Percentiles rank a stretch among this genome's conserved stretches.
phyloP scores from a whole-genome alignment of 2,113 vertebrate species.

The Atherinomorus stipes region DNA sequence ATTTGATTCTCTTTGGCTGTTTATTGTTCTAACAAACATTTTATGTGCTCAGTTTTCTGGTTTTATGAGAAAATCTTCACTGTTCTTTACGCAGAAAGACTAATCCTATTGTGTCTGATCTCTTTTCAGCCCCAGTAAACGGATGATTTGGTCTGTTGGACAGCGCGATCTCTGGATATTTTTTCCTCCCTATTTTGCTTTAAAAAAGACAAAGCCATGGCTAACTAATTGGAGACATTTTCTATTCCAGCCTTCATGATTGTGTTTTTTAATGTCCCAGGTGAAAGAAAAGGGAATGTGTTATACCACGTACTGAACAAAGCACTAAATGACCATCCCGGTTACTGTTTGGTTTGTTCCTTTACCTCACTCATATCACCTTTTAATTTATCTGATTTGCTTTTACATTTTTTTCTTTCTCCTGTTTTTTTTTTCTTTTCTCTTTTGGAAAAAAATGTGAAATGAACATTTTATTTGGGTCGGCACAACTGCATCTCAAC shows the following conservation, averaged over 20 bases:
- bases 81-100: background rate
- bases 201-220: slow-evolving; percentile 49
- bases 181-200: slow-evolving; percentile 41
- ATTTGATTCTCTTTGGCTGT: too few relatives aligned
- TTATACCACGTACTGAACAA: slow-evolving; percentile 62
- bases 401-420: background rate
- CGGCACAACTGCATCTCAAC: slow-evolving; percentile 62
- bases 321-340: slow-evolving; percentile 64
- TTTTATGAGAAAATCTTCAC: background rate
- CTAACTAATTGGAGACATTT: slow-evolving; percentile 48
- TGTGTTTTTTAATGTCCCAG: slow-evolving; percentile 50
- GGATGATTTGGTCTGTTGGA: slow-evolving; percentile 11
- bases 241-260: slow-evolving; percentile 37
- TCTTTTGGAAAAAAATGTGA: slow-evolving; percentile 46
- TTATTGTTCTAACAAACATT: too few relatives aligned
- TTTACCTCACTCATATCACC: slow-evolving; percentile 39
- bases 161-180: slow-evolving; percentile 57
- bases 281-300: slow-evolving; percentile 50
- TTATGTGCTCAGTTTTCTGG: too few relatives aligned
- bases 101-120: slow-evolving; percentile 2
- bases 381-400: slow-evolving; percentile 35
- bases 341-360: slow-evolving; percentile 31
- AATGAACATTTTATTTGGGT: slow-evolving; percentile 58
- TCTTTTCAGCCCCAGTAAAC: slow-evolving; percentile 81
- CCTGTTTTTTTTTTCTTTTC: background rate